Evolutionary conservation across 2,797 vertebrate genomes (phyloP), one percentile per base, ranked within the genome.

Genomic region (Argyrosomus regius): DNA sequence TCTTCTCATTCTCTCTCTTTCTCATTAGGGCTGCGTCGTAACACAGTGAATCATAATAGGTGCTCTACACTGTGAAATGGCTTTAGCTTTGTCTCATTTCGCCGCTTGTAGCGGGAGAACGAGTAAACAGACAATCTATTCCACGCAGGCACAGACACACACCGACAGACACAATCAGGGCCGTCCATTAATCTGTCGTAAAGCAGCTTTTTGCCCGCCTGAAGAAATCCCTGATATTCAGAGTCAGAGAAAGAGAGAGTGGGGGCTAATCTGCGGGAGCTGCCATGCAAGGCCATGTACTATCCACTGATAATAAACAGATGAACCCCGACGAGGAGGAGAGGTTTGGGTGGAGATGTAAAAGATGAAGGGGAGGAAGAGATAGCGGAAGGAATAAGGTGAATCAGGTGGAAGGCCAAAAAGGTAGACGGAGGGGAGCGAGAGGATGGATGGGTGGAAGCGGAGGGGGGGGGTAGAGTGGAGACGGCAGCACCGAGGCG

Each of bases 21-120:
- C 92, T 94, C 91, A 91, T 94, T 93, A 92, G 77, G 45, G 75
- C 88, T 74, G 77, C 78, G 31, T 84, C 68, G 86, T 91, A 91
- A 88, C 89, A 87, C 84, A 78, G 58, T 86, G 87, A 91, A 88
- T 89, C 90, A 92, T 93, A 93, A 95, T 91, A 91, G 81, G 84
- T 88, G 86, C 89, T 92, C 85, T 78, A 85, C 88, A 84, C 89
- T 88, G 90, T 86, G 87, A 94, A 94, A 94, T 93, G 86, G 74
- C 88, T 92, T 92, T 81, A 80, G 87, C 84, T 85, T 82, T 90
- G 84, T 90, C 88, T 94, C 82, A 84, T 94, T 91, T 91, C 79
- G 17, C 80, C n/a, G 70, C 85, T 80, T 50, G 75, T 78, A 61
- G 84, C 56, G 24, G 65, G 64, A 80, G 74, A 88, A 86, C 61